phyloP scores from a whole-genome alignment of 2,113 vertebrate genomes.

The Tenrec ecaudatus region DNA sequence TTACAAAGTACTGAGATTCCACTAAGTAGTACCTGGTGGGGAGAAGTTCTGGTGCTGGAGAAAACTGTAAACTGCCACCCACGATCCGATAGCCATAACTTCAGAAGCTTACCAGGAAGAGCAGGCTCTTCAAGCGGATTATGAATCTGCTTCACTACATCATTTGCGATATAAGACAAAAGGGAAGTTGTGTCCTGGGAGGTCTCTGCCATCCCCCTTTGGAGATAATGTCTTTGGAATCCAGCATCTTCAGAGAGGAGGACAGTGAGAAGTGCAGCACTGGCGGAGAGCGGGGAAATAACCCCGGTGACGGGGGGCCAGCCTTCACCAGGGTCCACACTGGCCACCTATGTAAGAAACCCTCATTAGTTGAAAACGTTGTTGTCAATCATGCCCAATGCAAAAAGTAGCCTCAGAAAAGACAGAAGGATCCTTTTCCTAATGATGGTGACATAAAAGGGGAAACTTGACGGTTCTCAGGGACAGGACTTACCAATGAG shows the following conservation, averaged over 20 bases:
- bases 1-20: background rate
- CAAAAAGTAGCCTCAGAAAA: background rate
- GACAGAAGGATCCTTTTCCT: accelerated
- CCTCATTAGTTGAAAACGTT: conserved; percentile 23
- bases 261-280: conserved; percentile 89
- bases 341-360: conserved; percentile 87
- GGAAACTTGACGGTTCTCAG: background rate
- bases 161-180: conserved; percentile 89
- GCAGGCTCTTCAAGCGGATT: conserved; percentile 79
- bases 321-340: conserved; percentile 84
- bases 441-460: background rate
- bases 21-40: background rate
- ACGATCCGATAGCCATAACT: background rate
- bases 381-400: background rate
- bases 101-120: conserved; percentile 72
- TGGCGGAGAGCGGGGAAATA: conserved; percentile 89
- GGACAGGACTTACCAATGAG: background rate
- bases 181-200: conserved; percentile 75
- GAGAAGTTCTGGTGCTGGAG: background rate
- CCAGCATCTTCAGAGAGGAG: conserved; percentile 77
- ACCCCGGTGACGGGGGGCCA: conserved; percentile 88
- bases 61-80: background rate
- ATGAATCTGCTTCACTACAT: conserved; percentile 87
- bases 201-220: conserved; percentile 49
- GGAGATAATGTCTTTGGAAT: conserved; percentile 58